phyloP scores from a whole-genome alignment of 1,140 invertebrate genomes.

The Nasonia longicornis region DNA sequence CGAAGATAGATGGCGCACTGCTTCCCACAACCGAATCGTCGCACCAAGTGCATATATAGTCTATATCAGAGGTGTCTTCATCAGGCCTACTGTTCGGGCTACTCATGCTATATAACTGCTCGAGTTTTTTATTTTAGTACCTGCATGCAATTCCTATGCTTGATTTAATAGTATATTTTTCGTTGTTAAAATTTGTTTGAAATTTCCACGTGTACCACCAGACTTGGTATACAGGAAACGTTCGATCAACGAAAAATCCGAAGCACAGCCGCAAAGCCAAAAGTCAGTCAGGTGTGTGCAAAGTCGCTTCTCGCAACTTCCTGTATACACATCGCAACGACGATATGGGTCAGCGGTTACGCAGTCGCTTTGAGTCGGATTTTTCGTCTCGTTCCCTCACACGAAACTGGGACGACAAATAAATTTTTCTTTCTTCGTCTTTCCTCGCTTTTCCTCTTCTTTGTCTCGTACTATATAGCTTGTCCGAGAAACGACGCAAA shows the following conservation, averaged over 20 bases:
- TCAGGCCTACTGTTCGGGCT: too few relatives aligned
- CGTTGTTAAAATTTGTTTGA: too few relatives aligned
- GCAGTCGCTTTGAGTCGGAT: constrained; percentile 43
- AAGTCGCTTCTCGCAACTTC: background rate
- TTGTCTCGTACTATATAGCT: background rate
- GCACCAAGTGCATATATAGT: too few relatives aligned
- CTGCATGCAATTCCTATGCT: too few relatives aligned
- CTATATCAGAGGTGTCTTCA: too few relatives aligned
- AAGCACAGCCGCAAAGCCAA: background rate
- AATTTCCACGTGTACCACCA: too few relatives aligned
- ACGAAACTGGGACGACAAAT: constrained; percentile 65
- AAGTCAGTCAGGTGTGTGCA: background rate
- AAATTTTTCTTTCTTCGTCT: constrained; percentile 57
- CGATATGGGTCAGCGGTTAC: constrained; percentile 65
- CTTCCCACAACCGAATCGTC: too few relatives aligned
- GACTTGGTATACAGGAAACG: too few relatives aligned
- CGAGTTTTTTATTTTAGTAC: too few relatives aligned
- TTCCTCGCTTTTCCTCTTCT: background rate
- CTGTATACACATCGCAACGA: constrained; percentile 54
- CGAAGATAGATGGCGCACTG: too few relatives aligned
- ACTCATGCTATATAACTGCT: too few relatives aligned
- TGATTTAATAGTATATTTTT: too few relatives aligned
- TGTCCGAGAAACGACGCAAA: constrained; percentile 27
- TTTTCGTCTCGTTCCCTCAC: constrained; percentile 61
- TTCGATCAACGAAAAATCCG: background rate